Conservation (phyloP, 2,113 vertebrate genomes). For the Pampusana beccarii region DNA sequence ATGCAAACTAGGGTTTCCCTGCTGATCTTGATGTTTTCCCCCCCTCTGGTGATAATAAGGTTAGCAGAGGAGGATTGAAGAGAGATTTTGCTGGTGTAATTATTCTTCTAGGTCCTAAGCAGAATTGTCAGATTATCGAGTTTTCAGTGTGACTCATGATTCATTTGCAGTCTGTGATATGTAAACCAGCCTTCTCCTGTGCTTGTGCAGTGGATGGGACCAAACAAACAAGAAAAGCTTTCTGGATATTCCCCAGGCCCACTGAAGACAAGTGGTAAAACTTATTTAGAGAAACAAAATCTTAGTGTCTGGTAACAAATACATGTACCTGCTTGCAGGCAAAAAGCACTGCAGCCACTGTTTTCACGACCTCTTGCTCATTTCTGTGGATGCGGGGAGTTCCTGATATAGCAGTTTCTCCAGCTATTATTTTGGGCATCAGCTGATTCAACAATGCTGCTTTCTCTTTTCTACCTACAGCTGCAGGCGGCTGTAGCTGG, state of each 20-base stretch:
- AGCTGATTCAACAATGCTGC: conserved; percentile 47
- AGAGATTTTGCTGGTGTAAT: background rate
- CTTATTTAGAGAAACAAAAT: background rate
- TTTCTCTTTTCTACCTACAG: conserved; percentile 38
- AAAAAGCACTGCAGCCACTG: background rate
- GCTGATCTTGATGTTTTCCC: background rate
- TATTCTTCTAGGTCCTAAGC: background rate
- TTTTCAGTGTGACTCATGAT: background rate
- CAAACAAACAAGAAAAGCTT: background rate
- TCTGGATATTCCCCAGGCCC: background rate
- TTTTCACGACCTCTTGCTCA: background rate
- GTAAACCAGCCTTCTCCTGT: background rate
- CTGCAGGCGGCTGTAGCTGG: conserved; percentile 4
- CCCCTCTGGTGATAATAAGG: background rate
- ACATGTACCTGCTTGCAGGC: background rate
- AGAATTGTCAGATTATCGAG: background rate
- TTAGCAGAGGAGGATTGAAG: background rate
- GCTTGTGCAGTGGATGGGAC: background rate
- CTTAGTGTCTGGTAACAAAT: background rate
- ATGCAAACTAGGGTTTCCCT: background rate
- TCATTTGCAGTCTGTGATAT: background rate
- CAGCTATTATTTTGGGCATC: conserved; percentile 52
- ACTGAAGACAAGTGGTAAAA: background rate
- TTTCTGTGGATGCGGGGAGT: background rate
- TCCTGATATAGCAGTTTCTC: conserved; percentile 3